Evolutionary conservation across 2,888 invertebrate genomes (phyloP), one percentile per base, ranked within the genome.

Genomic region (Drosophila meridionalis): DNA sequence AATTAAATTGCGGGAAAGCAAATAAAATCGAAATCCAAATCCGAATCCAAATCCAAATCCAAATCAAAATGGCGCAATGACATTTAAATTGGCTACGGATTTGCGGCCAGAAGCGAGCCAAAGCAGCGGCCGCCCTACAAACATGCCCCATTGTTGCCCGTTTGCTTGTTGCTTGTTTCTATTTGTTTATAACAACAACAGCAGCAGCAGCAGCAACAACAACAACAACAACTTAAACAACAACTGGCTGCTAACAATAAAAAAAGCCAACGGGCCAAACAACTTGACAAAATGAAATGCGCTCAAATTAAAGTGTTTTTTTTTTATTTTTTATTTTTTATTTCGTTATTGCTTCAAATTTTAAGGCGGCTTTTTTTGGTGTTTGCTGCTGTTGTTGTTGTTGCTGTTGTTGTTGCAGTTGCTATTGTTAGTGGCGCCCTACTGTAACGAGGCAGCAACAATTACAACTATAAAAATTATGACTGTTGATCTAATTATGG

Each of bases 401-500:
- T n/a, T 55, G 62, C 1, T 59, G 59, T 3, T 75, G 62, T 20
- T 26, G 75, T n/a, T 63, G 52, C 32, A 28, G 50, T 4, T 56
- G 71, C 2, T 60, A 50, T 59, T 80, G 73, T 73, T 73, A 56
- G 62, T 65, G 59, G 59, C 70, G 77, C 76, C 80, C 76, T 65
- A 82, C 79, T 82, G 77, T 80, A 73, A 73, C 68, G 59, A 66
- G 63, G 60, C 64, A 42, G 59, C 70, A 78, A 76, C 69, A 76
- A 76, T 79, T 78, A 79, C 72, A 71, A 66, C 65, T 69, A 83
- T 74, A 80, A 69, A 89, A 90, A 90, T 86, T 83, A 90, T 90
- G 85, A 87, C 85, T 84, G 76, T 80, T 87, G 85, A 87, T 87
- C 87, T 84, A 90, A 89, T 87, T 87, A 89, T 82, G 82, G 72